Evolutionary conservation across 1,140 invertebrate species (phyloP).

Genomic region (Thaumetopoea pityocampa): DNA sequence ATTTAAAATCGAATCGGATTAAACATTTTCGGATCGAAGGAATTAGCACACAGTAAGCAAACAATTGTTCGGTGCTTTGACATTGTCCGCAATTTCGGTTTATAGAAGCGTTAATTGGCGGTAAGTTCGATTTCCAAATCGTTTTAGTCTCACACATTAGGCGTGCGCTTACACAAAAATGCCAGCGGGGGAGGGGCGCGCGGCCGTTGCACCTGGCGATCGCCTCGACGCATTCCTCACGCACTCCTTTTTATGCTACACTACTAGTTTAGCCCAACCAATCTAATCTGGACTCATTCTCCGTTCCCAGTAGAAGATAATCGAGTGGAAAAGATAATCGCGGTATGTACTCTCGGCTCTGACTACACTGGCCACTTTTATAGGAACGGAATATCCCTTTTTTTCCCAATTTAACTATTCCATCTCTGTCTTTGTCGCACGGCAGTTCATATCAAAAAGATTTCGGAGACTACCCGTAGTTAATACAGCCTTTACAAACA

Average conservation of each 20-base stretch:
- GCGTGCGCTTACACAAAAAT: constrained; percentile 47
- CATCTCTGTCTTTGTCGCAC: constrained; percentile 35
- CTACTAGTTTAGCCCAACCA: constrained; percentile 36
- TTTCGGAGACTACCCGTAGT: constrained; percentile 19
- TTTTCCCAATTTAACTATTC: constrained; percentile 36
- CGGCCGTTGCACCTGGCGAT: constrained; percentile 60
- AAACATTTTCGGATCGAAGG: constrained; percentile 11
- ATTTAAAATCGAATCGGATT: constrained; percentile 3
- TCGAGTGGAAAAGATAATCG: constrained; percentile 19
- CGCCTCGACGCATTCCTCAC: constrained; percentile 55
- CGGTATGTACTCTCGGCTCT: constrained; percentile 16
- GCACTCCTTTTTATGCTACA: constrained; percentile 60
- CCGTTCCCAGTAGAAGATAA: constrained; percentile 15
- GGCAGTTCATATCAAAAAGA: constrained; percentile 30
- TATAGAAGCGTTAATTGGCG: constrained; percentile 29
- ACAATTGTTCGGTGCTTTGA: constrained; percentile 1
- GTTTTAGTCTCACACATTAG: constrained; percentile 36
- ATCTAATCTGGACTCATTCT: constrained; percentile 25
- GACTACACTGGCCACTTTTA: constrained; percentile 18
- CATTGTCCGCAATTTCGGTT: constrained; percentile 10
- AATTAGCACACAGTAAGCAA: constrained; percentile 7
- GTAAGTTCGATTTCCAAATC: constrained; percentile 29
- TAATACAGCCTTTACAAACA: constrained; percentile 15
- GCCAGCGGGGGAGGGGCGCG: constrained; percentile 39
- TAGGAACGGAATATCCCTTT: constrained; percentile 30